Evolutionary conservation across 2,888 invertebrate genomes (phyloP), one percentile per base, ranked within the genome.

Genomic region (Chromoteleia sp.): DNA sequence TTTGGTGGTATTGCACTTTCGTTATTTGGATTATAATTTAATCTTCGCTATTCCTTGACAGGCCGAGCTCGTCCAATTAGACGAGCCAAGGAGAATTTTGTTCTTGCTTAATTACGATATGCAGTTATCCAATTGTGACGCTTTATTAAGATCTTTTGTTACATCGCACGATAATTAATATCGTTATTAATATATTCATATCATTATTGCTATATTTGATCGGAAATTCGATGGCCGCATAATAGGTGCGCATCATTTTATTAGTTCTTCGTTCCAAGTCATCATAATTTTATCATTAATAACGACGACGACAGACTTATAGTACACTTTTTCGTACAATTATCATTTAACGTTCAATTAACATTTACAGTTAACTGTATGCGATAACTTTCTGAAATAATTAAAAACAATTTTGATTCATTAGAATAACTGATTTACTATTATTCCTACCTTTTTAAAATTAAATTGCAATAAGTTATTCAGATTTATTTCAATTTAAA

Each of bases 11-110:
- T 29, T 65, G 67, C 75, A 67, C 65, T 50, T 50, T 58, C 50
- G 48, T 67, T 39, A 54, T 67, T 67, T 39, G 8, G 41, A 50
- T 75, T 58, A 48, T 65, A 63, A 74, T 67, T 58, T 65, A 67
- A 75, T 58, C 45, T 12, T 43, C 29, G 45, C 33, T 39, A 36
- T 17, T 58, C 41, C 54, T 67, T 50, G 58, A 39, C 48, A 75
- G 30, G 17, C 17, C 50, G n/a, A n/a, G n/a, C n/a, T n/a, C n/a
- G 41, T 75, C 58, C 67, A 65, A 67, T 75, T 75, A 65, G 75
- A 67, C 41, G 21, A n/a, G 43, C n/a, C 25, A 25, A 39, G 43
- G 39, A 21, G 10, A 48, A 50, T 70, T 70, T 45, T 25, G 54
- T 54, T 43, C 73, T 54, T 36, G 43, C 17, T 73, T 54, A 17